Base-by-base conservation (phyloP, 2,113 vertebrate genomes). In the Gnathochromis pfefferi region DNA sequence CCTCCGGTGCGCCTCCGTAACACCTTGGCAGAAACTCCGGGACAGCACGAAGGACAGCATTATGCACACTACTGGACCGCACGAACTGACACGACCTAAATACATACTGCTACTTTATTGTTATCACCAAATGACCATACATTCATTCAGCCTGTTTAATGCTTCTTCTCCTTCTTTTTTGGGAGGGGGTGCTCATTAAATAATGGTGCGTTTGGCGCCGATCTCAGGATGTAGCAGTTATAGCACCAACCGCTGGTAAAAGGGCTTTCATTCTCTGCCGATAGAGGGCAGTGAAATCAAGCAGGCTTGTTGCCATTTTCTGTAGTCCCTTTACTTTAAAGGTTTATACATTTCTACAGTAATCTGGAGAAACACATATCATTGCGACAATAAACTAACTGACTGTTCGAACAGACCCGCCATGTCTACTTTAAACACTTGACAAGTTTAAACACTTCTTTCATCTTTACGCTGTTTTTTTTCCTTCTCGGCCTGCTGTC, bases 1-100 rank as follows among this genome's bases (percentile, higher is more conserved):
- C n/a, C 65, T n/a, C 51, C 35, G 1, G 79, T 53, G 87, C 3
- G 53, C n/a, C 45, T 86, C 84, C 2, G 80, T 49, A 2, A 45
- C 23, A 3, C n/a, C 23, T 42, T 88, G 91, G 26, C 91, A 91
- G 12, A 92, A 53, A 35, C 51, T n/a, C 7, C 85, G 45, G 1
- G 88, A 84, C n/a, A 92, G 4, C 4, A 87, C 6, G 1, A 2
- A 58, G 1, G 86, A 78, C 14, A 93, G 3, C 92, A 94, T 93
- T 2, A 2, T 9, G 42, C 53, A 19, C 7, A 55, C 35, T 11
- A 11, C n/a, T 7, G 28, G 38, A 31, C 23, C 3, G 7, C 9
- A 9, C 42, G 5, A 47, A 40, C 16, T 40, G 19, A 6, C 8
- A 26, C 9, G 16, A 10, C 19, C 19, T 45, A 31, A 33, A 16